phyloP scores from a whole-genome alignment of 2,113 vertebrate species.

The Trichomycterus rosablanca region DNA sequence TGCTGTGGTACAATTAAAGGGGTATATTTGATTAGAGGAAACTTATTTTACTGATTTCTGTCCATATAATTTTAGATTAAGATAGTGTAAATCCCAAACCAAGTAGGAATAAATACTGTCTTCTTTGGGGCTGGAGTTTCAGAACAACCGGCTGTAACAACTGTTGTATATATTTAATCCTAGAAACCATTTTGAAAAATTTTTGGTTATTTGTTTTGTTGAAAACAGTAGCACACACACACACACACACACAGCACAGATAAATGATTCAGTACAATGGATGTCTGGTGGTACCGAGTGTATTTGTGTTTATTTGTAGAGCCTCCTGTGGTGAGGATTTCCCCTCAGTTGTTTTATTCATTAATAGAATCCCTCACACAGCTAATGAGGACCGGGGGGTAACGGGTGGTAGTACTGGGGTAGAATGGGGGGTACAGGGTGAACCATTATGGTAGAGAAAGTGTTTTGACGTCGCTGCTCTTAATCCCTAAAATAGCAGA shows the following conservation, averaged over 20 bases:
- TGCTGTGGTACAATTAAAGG: too few relatives aligned
- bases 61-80: too few relatives aligned
- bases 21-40: too few relatives aligned
- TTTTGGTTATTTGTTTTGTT: too few relatives aligned
- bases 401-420: too few relatives aligned
- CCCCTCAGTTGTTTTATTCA: conserved; percentile 3
- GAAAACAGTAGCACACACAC: too few relatives aligned
- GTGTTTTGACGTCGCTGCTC: conserved; percentile 4
- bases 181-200: too few relatives aligned
- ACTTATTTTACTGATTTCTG: too few relatives aligned
- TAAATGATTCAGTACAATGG: neutral
- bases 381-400: neutral
- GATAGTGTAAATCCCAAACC: too few relatives aligned
- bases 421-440: neutral
- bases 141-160: neutral
- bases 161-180: too few relatives aligned
- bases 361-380: conserved; percentile 6
- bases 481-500: conserved; percentile 3
- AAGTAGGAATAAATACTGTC: too few relatives aligned
- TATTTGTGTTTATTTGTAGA: neutral
- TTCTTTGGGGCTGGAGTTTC: too few relatives aligned
- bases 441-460: conserved; percentile 2
- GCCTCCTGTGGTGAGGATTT: conserved; percentile 7
- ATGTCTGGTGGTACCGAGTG: neutral
- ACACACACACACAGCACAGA: neutral